Evolutionary conservation across 2,113 vertebrate species (phyloP), one percentile per base, ranked within the genome.

Genomic region (Prionailurus bengalensis): DNA sequence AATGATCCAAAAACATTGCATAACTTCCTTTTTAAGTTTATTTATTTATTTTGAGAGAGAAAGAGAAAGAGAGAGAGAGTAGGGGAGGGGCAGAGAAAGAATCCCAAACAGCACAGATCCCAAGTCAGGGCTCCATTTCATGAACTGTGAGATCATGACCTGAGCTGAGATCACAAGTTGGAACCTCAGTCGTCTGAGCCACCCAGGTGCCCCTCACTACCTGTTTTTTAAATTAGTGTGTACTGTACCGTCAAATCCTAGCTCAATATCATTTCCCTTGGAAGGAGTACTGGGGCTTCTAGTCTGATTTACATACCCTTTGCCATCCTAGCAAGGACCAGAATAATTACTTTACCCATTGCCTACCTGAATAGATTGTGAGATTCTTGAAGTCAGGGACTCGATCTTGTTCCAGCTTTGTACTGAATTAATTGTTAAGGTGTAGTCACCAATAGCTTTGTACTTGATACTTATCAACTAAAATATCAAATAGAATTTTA

Each of bases 331-430:
- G 73, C 5, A 65, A 89, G 45, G 15, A 58, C 15, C 36, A 39
- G 87, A 65, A 63, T 95, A 78, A 73, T 93, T 68, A 68, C 48
- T 55, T 93, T 68, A 85, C 31, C 23, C 66, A 81, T 90, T 90
- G 21, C 51, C 55, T 90, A 53, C 36, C 29, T 29, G 87, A 76
- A 27, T 27, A 68, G 15, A 76, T 19, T 14, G 19, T 83, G 45
- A 58, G 74, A 87, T 83, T 66, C 55, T 90, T 63, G 21, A 89
- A 85, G 65, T 89, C 55, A 89, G 48, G 55, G 61, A 61, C 2
- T 78, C 16, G 63, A 0, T 73, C 80, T 90, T 89, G 7, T 89
- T 83, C 11, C 5, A 94, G 31, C 23, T 92, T 84, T 27, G 33
- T 55, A n/a, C 5, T 48, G 83, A 82, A 92, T 79, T 78, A 63